Base-by-base conservation (phyloP, 1,140 invertebrate species). In the Papilio polyxenes region DNA sequence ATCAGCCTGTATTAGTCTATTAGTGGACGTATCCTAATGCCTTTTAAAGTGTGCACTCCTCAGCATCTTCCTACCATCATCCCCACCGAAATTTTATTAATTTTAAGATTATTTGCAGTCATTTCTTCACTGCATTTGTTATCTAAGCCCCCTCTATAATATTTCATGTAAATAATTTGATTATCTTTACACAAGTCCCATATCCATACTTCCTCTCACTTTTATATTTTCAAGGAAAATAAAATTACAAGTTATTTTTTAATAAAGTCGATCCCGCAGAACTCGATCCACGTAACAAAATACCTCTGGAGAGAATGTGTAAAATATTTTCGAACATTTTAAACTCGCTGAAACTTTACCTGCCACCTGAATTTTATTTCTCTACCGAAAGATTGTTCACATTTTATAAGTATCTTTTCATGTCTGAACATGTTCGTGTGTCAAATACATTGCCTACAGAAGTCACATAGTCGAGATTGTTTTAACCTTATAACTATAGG, bases 281-380 rank as follows among this genome's bases (percentile, higher is more conserved):
- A 37, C 65, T 3, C 4, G 65, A 69, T 37, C 31, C 65, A 37
- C 65, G 65, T 69, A 69, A 37, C 23, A 65, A 65, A 23, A 65
- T 37, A 69, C 65, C 4, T 69, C 4, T 37, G 31, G 3, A 69
- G 65, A 3, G 65, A 69, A 69, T 37, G 65, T 69, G 65, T 69
- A 40, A 69, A 69, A 69, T 37, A 69, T 69, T 69, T 31, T 69
- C 10, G 23, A 69, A 69, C 37, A 69, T 69, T 69, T 13, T 31
- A 69, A 69, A 69, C 65, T 69, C 65, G 31, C 10, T 3, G 3
- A 15, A 69, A 69, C 65, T 69, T 69, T 69, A 37, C 23, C 65
- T 37, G 23, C 10, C 65, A 69, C 10, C 65, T 69, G 65, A 69
- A 15, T 69, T 69, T 69, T 69, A 69, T 69, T 69, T 3, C 31